Evolutionary conservation across 2,113 vertebrate species (phyloP).

Genomic region (Ammospiza nelsoni): DNA sequence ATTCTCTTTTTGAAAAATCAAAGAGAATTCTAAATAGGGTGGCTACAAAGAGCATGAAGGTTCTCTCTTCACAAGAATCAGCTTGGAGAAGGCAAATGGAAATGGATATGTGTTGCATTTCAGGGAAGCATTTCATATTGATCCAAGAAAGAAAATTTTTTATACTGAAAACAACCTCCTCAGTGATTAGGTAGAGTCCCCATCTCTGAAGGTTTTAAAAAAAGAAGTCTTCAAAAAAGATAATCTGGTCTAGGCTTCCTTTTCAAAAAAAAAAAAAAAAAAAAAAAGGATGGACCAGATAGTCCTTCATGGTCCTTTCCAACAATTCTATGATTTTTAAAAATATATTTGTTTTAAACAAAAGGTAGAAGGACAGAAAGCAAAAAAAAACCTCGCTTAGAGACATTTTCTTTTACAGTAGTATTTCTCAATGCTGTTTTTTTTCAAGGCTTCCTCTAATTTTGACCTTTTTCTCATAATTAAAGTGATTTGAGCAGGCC

Average conservation of each 20-base stretch:
- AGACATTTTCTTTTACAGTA: not conserved
- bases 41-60: not conserved
- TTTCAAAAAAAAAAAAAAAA: not conserved
- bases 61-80: not conserved
- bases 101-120: not conserved
- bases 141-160: not conserved
- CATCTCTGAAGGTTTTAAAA: not conserved
- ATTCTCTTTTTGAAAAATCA: not conserved
- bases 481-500: not conserved
- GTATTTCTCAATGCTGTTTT: accelerated
- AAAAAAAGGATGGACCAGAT: not conserved
- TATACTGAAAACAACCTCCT: not conserved
- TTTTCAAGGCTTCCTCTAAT: not conserved
- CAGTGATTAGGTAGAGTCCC: not conserved
- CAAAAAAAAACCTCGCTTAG: not conserved
- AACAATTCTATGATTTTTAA: not conserved
- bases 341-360: not conserved
- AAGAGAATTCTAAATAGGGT: not conserved
- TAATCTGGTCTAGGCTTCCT: not conserved
- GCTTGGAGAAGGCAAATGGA: not conserved
- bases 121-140: not conserved
- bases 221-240: not conserved
- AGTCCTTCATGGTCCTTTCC: not conserved
- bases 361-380: not conserved
- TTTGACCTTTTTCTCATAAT: not conserved